Conservation (phyloP, 2,113 vertebrate genomes). For the Rhipidura dahli region DNA sequence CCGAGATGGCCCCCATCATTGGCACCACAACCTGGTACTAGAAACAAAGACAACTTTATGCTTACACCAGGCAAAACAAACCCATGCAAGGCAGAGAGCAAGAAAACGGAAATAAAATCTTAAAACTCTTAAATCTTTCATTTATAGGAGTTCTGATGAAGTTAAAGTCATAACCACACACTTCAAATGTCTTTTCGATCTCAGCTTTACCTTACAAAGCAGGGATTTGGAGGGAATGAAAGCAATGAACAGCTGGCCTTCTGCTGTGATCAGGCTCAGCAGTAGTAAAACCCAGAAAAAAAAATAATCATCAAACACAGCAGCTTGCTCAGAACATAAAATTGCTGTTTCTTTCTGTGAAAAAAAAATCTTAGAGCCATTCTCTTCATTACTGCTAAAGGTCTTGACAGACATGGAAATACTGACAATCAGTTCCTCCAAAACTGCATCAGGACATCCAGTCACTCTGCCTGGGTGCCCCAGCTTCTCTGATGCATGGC, state of each 20-base stretch:
- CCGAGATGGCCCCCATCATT: conserved; percentile 86
- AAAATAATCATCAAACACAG: neutral
- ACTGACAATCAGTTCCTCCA: neutral
- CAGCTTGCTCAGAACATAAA: neutral
- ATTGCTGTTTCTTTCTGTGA: neutral
- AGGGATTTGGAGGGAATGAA: neutral
- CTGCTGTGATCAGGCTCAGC: neutral
- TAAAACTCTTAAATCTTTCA: neutral
- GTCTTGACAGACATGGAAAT: neutral
- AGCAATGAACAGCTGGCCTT: neutral
- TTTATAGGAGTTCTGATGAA: neutral
- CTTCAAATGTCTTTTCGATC: neutral
- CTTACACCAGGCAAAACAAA: neutral
- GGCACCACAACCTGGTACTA: conserved; percentile 91
- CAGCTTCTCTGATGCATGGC: neutral
- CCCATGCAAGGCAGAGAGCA: neutral
- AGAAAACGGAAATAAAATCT: neutral
- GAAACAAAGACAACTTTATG: conserved; percentile 4
- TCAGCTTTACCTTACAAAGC: neutral
- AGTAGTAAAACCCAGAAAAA: neutral
- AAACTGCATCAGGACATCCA: neutral
- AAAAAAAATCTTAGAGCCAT: neutral
- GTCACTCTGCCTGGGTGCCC: neutral
- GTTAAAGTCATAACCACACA: neutral
- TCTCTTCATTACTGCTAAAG: neutral